phyloP scores from a whole-genome alignment of 1,140 invertebrate genomes.

The Periplaneta americana region DNA sequence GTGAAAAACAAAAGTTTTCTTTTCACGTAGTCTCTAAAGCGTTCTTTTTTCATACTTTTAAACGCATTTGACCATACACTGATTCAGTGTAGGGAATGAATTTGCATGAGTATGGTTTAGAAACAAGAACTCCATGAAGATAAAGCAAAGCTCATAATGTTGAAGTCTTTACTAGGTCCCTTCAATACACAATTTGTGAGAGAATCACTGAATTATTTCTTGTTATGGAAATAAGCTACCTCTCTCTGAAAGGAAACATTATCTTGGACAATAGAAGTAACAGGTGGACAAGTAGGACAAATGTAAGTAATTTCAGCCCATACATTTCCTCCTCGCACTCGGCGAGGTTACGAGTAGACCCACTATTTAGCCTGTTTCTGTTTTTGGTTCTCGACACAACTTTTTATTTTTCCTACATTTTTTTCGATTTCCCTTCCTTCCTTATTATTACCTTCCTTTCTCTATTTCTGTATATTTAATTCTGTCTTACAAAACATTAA shows the following conservation, averaged over 20 bases:
- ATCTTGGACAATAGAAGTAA: neutral
- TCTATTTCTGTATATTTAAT: too few species aligned
- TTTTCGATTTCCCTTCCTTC: too few species aligned
- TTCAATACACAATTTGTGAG: neutral
- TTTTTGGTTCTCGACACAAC: too few species aligned
- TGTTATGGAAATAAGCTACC: neutral
- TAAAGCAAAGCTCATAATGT: neutral
- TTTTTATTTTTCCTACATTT: too few species aligned
- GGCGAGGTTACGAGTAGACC: too few species aligned
- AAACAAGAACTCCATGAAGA: neutral
- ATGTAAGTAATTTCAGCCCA: too few species aligned
- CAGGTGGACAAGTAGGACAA: too few species aligned
- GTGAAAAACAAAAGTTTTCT: neutral
- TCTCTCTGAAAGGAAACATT: neutral
- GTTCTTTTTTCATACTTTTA: neutral
- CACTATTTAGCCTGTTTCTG: too few species aligned
- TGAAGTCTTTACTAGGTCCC: neutral
- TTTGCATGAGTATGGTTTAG: neutral
- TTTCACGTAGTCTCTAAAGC: neutral
- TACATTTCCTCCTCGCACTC: too few species aligned
- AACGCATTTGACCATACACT: neutral
- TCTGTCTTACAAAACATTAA: too few species aligned
- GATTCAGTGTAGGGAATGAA: neutral
- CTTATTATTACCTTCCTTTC: too few species aligned
- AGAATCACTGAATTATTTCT: neutral